These are phyloP conservation scores for Pampusana beccarii DNA, from an alignment of 2,113 vertebrate genomes.

Conservation along the genomic window DNA sequence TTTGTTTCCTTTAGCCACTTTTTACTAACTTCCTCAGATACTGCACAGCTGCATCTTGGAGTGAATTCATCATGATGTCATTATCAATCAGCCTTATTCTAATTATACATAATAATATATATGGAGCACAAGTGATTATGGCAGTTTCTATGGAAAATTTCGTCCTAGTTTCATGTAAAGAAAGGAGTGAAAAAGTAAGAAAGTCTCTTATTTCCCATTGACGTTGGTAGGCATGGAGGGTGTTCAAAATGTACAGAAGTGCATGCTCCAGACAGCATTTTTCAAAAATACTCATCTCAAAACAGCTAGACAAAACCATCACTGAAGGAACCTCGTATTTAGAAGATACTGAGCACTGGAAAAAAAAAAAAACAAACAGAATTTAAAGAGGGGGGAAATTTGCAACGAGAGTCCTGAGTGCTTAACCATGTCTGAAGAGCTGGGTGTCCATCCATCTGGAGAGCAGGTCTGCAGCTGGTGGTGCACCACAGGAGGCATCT, in stretches of 20 bases:
- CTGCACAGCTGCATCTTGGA: neutral
- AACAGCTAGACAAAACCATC: neutral
- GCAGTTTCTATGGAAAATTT: neutral
- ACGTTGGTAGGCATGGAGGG: neutral
- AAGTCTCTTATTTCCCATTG: neutral
- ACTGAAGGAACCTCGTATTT: neutral
- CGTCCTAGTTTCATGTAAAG: neutral
- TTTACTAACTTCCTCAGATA: neutral
- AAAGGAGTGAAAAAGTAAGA: neutral
- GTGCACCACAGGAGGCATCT: too few relatives aligned
- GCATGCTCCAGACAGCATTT: neutral
- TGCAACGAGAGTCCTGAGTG: neutral
- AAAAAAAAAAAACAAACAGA: neutral
- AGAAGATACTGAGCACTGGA: neutral
- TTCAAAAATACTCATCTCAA: neutral
- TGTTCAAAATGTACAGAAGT: rapidly evolving
- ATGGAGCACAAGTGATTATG: neutral
- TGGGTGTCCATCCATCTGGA: neutral
- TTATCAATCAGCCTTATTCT: neutral
- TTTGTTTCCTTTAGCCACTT: constrained; percentile 19
- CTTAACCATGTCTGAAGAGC: neutral
- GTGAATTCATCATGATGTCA: constrained; percentile 23
- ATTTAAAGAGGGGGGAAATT: neutral
- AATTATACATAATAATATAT: neutral
- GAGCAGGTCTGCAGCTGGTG: neutral